Conservation (phyloP, 2,797 vertebrate species). For the Lithobates pipiens region DNA sequence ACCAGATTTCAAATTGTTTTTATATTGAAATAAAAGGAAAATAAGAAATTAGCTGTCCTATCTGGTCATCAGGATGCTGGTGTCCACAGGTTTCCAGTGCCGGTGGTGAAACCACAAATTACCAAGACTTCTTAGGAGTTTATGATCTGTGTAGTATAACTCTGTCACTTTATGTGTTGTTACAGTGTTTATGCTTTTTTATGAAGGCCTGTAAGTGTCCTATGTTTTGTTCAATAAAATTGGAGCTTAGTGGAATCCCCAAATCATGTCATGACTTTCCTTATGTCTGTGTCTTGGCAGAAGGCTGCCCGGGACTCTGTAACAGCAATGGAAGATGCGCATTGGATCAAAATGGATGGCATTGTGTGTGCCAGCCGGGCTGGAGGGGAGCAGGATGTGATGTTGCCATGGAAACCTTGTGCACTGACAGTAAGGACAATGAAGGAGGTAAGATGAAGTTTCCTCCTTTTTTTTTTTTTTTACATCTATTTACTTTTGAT, state of each 20-base stretch:
- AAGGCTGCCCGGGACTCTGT: slow-evolving; percentile 96
- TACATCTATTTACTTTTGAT: slow-evolving; percentile 57
- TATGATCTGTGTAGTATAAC: slow-evolving; percentile 72
- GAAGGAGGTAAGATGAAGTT: slow-evolving; percentile 88
- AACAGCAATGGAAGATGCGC: slow-evolving; percentile 98
- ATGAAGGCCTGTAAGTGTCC: slow-evolving; percentile 89
- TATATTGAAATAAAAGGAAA: slow-evolving; percentile 56
- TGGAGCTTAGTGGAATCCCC: slow-evolving; percentile 51
- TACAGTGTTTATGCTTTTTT: slow-evolving; percentile 89
- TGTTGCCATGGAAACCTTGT: slow-evolving; percentile 96
- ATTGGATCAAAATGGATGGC: slow-evolving; percentile 97
- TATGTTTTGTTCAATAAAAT: slow-evolving; percentile 76
- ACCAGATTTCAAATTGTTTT: slow-evolving; percentile 63
- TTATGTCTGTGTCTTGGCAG: slow-evolving; percentile 84
- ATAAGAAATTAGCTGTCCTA: slow-evolving; percentile 75
- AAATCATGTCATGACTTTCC: slow-evolving; percentile 68
- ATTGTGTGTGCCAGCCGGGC: slow-evolving; percentile 96
- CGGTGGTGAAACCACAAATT: slow-evolving; percentile 73
- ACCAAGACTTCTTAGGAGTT: slow-evolving; percentile 80
- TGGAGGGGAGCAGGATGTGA: slow-evolving; percentile 97
- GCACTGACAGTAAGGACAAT: slow-evolving; percentile 97
- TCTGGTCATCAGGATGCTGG: slow-evolving; percentile 78
- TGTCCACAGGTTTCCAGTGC: slow-evolving; percentile 83
- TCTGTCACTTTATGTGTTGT: slow-evolving; percentile 91
- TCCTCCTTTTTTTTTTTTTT: slow-evolving; percentile 16